phyloP scores from a whole-genome alignment of 2,888 invertebrate genomes.

The Acanthopleura granulata region DNA sequence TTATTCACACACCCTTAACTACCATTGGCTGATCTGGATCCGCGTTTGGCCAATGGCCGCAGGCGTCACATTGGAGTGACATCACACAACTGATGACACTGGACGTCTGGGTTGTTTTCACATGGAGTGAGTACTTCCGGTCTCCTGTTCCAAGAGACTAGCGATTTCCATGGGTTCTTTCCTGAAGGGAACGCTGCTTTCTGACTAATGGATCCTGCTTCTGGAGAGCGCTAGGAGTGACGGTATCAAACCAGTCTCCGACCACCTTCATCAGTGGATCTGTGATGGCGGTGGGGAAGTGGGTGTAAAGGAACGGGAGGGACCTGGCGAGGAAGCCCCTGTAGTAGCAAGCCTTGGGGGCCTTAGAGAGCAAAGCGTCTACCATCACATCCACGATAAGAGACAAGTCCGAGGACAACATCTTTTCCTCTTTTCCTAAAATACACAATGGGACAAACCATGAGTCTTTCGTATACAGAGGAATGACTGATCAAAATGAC shows the following conservation, averaged over 20 bases:
- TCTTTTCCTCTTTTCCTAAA: slow-evolving; percentile 40
- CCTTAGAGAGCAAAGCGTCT: slow-evolving; percentile 46
- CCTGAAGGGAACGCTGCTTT: neutral
- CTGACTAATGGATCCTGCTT: neutral
- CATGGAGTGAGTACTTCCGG: no score
- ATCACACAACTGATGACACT: no score
- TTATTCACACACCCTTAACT: no score
- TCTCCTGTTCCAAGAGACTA: no score
- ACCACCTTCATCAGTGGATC: slow-evolving; percentile 44
- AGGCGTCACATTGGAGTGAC: no score
- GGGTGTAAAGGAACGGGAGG: slow-evolving; percentile 52
- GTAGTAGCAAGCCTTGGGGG: slow-evolving; percentile 50
- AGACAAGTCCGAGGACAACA: slow-evolving; percentile 47
- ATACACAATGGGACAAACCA: neutral
- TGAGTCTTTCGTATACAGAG: no score
- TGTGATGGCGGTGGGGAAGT: slow-evolving; percentile 47
- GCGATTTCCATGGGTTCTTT: no score
- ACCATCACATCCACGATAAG: slow-evolving; percentile 47
- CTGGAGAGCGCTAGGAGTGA: neutral
- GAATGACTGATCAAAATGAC: no score
- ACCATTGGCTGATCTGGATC: no score
- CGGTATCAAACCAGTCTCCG: slow-evolving; percentile 44
- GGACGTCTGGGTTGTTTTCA: no score
- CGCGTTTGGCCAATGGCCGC: no score
- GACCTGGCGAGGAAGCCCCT: slow-evolving; percentile 51